Base-by-base conservation (phyloP, 2,113 vertebrate genomes). In the Paedocypris sp. region DNA sequence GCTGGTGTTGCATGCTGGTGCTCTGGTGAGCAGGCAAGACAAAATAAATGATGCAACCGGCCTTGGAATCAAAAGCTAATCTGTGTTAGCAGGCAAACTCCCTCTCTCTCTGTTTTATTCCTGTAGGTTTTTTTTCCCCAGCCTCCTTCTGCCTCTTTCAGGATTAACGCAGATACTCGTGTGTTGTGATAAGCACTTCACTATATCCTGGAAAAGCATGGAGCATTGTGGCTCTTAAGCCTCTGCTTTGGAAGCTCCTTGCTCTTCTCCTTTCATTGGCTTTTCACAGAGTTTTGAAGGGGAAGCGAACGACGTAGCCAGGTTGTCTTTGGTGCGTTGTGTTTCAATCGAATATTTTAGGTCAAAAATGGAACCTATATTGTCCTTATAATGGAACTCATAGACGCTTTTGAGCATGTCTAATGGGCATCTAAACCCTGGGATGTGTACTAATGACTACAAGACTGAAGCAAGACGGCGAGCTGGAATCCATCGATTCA, bases 31-130 rank as follows among this genome's bases (percentile, higher is more conserved):
- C 5, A 22, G 56, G 13, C 22, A 32, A 73, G 76, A 71, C 75
- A 68, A 80, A 80, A 80, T 75, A 78, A 66, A 67, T 72, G 61
- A 74, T 64, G 70, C 50, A 73, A 72, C 42, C 59, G 16, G 39
- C 22, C 62, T 73, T 62, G 64, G 74, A 73, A 75, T 74, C 70
- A 66, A 54, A 72, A 70, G 54, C 64, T 76, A 63, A 31, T 75
- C 29, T 36, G 3, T 28, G 38, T 56, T 22, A 38, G 13, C 32
- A 52, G 5, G 7, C 31, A 8, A n/a, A 19, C 31, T 29, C 52
- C 22, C 22, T 56, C 35, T 45, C 36, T 15, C 29, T 46, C 15
- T 43, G 35, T 7, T 19, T 42, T 19, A 11, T 33, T 33, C 42
- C 25, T 13, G 32, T 31, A 23, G 15, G 39, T 16, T 49, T 11